Base-by-base conservation (phyloP, 37 sponge, comb jelly and placozoan species). In the Spongilla lacustris region DNA sequence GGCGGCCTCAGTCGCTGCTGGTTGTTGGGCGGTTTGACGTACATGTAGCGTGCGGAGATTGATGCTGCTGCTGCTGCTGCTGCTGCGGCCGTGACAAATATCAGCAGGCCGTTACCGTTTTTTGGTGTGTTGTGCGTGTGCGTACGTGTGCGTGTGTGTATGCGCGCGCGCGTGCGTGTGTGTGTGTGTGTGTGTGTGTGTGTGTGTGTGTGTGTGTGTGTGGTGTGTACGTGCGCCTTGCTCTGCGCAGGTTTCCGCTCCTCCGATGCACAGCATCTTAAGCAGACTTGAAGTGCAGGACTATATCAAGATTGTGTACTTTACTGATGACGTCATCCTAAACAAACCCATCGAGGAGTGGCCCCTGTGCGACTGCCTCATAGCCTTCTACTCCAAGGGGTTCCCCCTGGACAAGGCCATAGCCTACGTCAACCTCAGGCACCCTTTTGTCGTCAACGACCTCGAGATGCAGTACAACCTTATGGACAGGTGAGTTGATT, bases 351-450 rank as follows among this genome's bases (percentile, higher is more conserved):
- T 98, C 32, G 91, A 93, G 35, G 80, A 92, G 23, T 98, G 98
- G 98, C 98, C 98, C 0, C 14, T 27, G 22, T 94, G 94, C 66
- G 91, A 98, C 83, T 85, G 89, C 25, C 78, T 98, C 37, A 80
- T 98, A 46, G 91, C 96, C 25, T 98, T 98, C 90, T 98, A 85
- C 75, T 96, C 96, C n/a, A 78, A 94, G 50, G 98, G 94, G 17
- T 91, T 91, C 58, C 88, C 91, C 23, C 85, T 92, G 24, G 68
- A 77, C 29, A 98, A 98, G 80, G 98, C 98, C 0, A 88, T 95
- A n/a, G 90, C 79, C n/a, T 98, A 95, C 83, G 92, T 89, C 50
- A 79, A 94, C 26, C 83, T 94, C 67, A 74, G 92, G 10, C 81
- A 90, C 27, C 98, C 98, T 32, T 69, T 95, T 36, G 69, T 98